A percentile compares a stretch with the other conserved stretches of the same genome.
Conservation (phyloP, 2,113 vertebrate genomes). For the Spermophilus dauricus region DNA sequence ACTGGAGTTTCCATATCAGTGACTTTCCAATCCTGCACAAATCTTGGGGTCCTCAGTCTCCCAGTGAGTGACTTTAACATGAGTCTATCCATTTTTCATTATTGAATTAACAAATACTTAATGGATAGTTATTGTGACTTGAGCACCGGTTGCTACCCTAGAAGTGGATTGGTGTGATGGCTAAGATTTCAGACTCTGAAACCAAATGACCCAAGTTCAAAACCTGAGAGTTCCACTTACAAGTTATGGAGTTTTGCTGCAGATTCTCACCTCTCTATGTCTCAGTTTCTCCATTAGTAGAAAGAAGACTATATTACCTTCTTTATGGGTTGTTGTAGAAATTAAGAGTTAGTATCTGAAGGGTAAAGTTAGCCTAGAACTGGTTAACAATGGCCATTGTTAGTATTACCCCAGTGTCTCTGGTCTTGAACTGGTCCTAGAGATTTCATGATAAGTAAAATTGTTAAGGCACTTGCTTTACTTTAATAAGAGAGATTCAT, state of each 20-base stretch:
- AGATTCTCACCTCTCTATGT: background rate
- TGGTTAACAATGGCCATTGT: background rate
- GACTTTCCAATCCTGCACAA: background rate
- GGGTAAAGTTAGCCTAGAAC: background rate
- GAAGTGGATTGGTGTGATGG: background rate
- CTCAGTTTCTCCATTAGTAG: background rate
- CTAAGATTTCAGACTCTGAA: background rate
- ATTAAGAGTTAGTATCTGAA: background rate
- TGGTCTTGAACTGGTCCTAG: background rate
- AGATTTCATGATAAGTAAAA: background rate
- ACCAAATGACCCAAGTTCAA: background rate
- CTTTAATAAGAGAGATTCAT: background rate
- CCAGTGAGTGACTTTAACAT: background rate
- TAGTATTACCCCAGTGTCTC: background rate
- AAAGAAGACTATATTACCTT: background rate
- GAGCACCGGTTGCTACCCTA: background rate
- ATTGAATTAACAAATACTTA: slow-evolving; percentile 51
- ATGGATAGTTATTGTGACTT: background rate
- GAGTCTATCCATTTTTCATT: background rate
- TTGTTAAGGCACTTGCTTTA: background rate
- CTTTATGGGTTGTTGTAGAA: background rate
- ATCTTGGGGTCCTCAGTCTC: background rate
- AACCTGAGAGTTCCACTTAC: background rate
- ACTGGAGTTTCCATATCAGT: background rate
- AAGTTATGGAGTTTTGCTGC: background rate